phyloP scores from a whole-genome alignment of 2,113 vertebrate species.

The Riparia riparia region DNA sequence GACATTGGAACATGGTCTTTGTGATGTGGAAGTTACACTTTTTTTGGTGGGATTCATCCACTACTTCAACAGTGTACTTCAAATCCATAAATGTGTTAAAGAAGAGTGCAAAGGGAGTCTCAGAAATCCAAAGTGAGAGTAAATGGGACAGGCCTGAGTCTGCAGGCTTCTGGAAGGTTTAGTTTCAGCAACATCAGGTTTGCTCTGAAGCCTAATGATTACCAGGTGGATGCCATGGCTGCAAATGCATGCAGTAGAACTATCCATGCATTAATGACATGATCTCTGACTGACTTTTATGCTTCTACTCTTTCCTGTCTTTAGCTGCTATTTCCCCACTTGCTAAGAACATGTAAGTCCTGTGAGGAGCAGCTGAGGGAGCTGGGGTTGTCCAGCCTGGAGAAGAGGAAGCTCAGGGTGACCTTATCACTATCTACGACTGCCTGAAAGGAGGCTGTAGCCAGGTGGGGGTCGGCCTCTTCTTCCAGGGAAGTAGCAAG shows the following conservation, averaged over 20 bases:
- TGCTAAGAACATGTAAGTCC: not conserved
- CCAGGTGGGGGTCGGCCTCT: not conserved
- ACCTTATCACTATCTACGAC: not conserved
- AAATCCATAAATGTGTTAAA: not conserved
- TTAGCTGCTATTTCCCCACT: not conserved
- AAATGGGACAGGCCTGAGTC: not conserved
- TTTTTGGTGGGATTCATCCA: not conserved
- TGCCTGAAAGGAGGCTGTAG: not conserved
- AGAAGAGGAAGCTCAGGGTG: not conserved
- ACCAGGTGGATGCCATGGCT: not conserved
- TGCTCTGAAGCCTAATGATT: not conserved
- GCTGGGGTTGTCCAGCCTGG: not conserved
- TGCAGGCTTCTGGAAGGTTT: not conserved
- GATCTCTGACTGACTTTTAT: not conserved
- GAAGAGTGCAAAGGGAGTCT: not conserved
- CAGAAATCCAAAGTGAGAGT: not conserved
- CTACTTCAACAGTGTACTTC: not conserved
- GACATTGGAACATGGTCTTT: not conserved
- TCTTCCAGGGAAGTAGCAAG: not conserved
- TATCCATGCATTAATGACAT: not conserved
- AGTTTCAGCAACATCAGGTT: not conserved
- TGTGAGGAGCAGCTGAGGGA: not conserved
- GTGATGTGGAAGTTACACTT: rapidly evolving
- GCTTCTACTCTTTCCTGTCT: not conserved
- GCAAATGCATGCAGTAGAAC: not conserved